Evolutionary conservation across 2,797 vertebrate species (phyloP).

Genomic region (Harpagifer antarcticus): DNA sequence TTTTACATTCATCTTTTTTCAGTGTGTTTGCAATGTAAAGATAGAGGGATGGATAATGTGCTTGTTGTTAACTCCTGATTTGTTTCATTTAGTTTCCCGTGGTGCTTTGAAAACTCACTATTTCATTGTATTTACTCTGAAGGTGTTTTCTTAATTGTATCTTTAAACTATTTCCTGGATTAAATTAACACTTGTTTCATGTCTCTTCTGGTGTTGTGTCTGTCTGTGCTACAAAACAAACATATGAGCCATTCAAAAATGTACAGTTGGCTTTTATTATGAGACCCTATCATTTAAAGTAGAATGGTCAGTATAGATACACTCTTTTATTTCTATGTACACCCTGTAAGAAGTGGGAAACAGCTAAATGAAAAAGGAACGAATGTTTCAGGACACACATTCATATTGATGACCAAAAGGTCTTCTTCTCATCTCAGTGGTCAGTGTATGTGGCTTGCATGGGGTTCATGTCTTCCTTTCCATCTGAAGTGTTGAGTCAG

Average conservation of each 20-base stretch:
- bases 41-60: neutral
- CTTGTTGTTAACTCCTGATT: constrained; percentile 39
- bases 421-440: constrained; percentile 38
- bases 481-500: constrained; percentile 54
- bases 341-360: constrained; percentile 78
- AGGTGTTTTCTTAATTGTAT: constrained; percentile 43
- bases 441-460: constrained; percentile 46
- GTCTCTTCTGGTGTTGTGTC: neutral
- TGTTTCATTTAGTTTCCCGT: constrained; percentile 28
- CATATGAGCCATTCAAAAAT: constrained; percentile 71
- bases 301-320: constrained; percentile 79
- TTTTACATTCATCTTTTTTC: neutral
- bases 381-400: constrained; percentile 72
- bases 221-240: constrained; percentile 47
- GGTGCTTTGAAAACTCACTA: constrained; percentile 43
- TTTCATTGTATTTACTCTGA: constrained; percentile 14
- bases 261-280: constrained; percentile 83
- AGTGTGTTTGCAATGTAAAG: constrained; percentile 1
- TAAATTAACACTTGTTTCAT: constrained; percentile 46
- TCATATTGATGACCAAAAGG: constrained; percentile 64
- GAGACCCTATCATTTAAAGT: constrained; percentile 77
- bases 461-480: constrained; percentile 60
- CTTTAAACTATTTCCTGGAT: constrained; percentile 50
- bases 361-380: constrained; percentile 53
- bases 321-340: constrained; percentile 80